Evolutionary conservation across 2,113 vertebrate species (phyloP), one percentile per base, ranked within the genome.

Genomic region (Plotosus lineatus): DNA sequence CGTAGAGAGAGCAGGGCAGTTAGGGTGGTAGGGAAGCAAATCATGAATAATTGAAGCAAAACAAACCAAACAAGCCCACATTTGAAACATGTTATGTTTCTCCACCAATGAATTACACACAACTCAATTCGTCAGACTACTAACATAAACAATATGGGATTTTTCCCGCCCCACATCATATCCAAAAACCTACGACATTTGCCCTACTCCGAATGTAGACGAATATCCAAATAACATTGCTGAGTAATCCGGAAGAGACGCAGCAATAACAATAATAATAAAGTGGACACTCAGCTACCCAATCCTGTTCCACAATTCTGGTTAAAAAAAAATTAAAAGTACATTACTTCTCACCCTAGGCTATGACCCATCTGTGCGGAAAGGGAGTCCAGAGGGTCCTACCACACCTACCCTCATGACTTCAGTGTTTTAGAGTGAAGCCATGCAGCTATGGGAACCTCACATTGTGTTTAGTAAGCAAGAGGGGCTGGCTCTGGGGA

Each of bases 1-100:
- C 48, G 48, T 82, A 81, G 75, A 26, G 79, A 88, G 79, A 82
- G 53, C 48, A 23, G 74, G 85, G 66, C 5, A 33, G 76, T 89
- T 73, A 88, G 78, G 19, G 21, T 6, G 1, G 3, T 7, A 46
- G 26, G 11, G 17, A 48, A 71, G 51, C 21, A 66, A n/a, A 51
- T 46, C 36, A 33, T 71, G 28, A 79, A 83, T 78, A 63, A 78
- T 86, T 72, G 66, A 58, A 36, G 38, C 60, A 79, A 56, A 78
- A 81, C 58, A 80, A 78, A 68, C 58, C 36, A 8, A 72, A 71
- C 50, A 69, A 21, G 56, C 10, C 58, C 63, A 40, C 50, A 42
- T 56, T 28, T 56, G 72, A 58, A 40, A 81, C 28, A 42, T 66
- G 63, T 8, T 12, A 10, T 76, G 56, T 77, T 19, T 46, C 40